Percentiles rank a stretch among this genome's conserved stretches.
phyloP scores from a whole-genome alignment of 2,888 invertebrate species.

The Amblyteles armatorius region DNA sequence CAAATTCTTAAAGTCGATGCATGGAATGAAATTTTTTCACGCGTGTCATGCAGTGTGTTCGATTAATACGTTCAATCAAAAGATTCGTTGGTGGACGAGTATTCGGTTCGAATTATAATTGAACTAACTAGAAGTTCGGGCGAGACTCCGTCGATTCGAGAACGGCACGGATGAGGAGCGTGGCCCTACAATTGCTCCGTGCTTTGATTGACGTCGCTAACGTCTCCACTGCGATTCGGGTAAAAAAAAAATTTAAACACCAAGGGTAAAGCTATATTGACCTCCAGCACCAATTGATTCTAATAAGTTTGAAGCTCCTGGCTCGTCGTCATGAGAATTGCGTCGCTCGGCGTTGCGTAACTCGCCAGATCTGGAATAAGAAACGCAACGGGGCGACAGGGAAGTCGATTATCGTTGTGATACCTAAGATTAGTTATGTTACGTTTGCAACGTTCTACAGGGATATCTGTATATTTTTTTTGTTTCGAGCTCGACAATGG shows the following conservation, averaged over 20 bases:
- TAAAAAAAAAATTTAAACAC: conserved; percentile 24
- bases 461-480: background rate
- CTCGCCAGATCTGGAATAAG: conserved; percentile 84
- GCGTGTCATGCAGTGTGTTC: conserved; percentile 52
- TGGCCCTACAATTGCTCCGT: conserved; percentile 1
- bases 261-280: conserved; percentile 45
- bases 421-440: background rate
- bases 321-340: conserved; percentile 87
- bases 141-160: background rate
- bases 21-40: conserved; percentile 11
- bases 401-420: conserved; percentile 31
- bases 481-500: background rate
- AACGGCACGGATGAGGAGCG: background rate
- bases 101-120: conserved; percentile 11
- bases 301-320: conserved; percentile 83
- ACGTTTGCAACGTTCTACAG: background rate
- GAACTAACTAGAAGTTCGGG: conserved; percentile 15
- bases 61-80: conserved; percentile 4
- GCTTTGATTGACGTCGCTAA: conserved; percentile 10
- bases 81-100: conserved; percentile 17
- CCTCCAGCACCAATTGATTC: conserved; percentile 57
- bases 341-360: conserved; percentile 89
- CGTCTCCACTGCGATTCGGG: conserved; percentile 16
- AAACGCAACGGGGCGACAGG: conserved; percentile 29
- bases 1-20: conserved; percentile 8